Evolutionary conservation across 2,797 vertebrate species (phyloP).

Genomic region (Anniella stebbinsi): DNA sequence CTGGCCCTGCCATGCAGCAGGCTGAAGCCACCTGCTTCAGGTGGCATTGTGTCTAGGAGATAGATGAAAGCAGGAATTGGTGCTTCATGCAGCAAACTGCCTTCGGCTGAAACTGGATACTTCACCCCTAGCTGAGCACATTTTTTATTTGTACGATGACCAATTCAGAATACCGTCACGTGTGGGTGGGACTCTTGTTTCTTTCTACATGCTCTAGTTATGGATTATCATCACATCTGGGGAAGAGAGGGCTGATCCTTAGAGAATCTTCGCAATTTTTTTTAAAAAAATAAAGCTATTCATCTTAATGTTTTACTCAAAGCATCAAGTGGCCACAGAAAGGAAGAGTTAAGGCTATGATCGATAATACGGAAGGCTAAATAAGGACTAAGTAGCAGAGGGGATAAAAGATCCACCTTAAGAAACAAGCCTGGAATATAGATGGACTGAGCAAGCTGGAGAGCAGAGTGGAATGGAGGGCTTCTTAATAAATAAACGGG

Average conservation of each 20-base stretch:
- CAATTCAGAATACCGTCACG: background rate
- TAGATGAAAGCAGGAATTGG: no score
- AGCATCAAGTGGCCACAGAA: slow-evolving; percentile 39
- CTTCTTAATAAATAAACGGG: background rate
- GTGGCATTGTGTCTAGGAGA: background rate
- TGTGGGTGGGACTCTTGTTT: background rate
- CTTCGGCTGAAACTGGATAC: background rate
- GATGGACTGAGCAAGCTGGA: background rate
- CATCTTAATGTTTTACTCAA: slow-evolving; percentile 25
- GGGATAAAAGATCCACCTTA: slow-evolving; percentile 5
- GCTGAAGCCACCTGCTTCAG: background rate
- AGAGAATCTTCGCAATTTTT: background rate
- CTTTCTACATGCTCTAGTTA: slow-evolving; percentile 33
- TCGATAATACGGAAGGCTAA: slow-evolving; percentile 9
- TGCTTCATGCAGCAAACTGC: background rate
- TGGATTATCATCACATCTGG: slow-evolving; percentile 16
- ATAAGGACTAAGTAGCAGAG: slow-evolving; percentile 21
- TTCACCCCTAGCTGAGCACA: background rate
- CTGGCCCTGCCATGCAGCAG: background rate
- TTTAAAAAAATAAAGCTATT: slow-evolving; percentile 21
- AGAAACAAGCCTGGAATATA: slow-evolving; percentile 10
- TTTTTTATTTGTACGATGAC: background rate
- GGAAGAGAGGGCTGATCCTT: background rate
- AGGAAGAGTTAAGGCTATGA: slow-evolving; percentile 8
- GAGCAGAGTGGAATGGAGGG: background rate